phyloP scores from a whole-genome alignment of 2,888 invertebrate genomes.

The Nasonovia ribisnigri region DNA sequence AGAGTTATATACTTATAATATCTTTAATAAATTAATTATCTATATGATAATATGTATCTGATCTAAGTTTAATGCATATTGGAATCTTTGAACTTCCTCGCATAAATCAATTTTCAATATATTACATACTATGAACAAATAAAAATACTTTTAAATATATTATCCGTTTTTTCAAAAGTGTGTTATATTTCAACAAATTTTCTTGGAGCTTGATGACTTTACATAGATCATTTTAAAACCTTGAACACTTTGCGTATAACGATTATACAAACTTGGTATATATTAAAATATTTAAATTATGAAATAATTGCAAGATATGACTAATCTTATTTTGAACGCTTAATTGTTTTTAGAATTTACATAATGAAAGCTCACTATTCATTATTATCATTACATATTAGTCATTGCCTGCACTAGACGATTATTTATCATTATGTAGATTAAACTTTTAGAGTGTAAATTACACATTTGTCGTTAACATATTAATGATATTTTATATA shows the following conservation, averaged over 20 bases:
- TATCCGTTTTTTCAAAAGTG: neutral
- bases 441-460: neutral
- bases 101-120: neutral
- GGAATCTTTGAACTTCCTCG: neutral
- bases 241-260: neutral
- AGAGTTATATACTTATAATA: neutral
- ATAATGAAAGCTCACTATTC: neutral
- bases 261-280: neutral
- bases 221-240: neutral
- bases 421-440: conserved; percentile 1
- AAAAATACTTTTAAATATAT: neutral
- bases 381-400: neutral
- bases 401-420: neutral
- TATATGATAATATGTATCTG: neutral
- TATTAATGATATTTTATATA: neutral
- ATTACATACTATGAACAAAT: neutral
- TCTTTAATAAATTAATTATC: neutral
- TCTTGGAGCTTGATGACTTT: neutral
- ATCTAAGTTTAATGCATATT: neutral
- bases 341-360: conserved; percentile 2
- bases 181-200: neutral
- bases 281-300: neutral
- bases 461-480: neutral
- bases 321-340: conserved; percentile 3
- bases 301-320: neutral